Percentiles rank a stretch among this genome's conserved stretches.
Evolutionary conservation across 2,797 vertebrate genomes (phyloP).

Genomic region (Xerus rutilus): DNA sequence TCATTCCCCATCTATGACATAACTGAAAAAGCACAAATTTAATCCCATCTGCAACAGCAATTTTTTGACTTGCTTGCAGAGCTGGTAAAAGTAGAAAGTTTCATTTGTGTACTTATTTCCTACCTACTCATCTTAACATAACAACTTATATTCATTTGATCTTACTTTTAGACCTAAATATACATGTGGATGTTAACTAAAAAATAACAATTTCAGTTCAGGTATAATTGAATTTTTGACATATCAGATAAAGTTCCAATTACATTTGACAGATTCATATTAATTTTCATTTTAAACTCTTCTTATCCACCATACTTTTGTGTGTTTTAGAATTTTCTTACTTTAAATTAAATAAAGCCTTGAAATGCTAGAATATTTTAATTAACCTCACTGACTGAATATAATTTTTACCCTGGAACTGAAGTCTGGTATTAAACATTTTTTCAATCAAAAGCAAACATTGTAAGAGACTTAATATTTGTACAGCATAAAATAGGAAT

Average conservation of each 20-base stretch:
- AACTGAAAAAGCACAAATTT: background rate
- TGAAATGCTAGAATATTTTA: slow-evolving; percentile 70
- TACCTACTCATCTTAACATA: background rate
- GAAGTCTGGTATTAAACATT: slow-evolving; percentile 8
- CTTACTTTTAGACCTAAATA: slow-evolving; percentile 75
- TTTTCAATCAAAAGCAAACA: slow-evolving; percentile 59
- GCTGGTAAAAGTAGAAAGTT: slow-evolving; percentile 65
- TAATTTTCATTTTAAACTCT: slow-evolving; percentile 82
- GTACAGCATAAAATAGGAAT: slow-evolving; percentile 11
- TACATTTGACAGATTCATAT: slow-evolving; percentile 83
- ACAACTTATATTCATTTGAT: slow-evolving; percentile 75
- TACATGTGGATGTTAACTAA: slow-evolving; percentile 49
- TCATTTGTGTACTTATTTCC: slow-evolving; percentile 44
- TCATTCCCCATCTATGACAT: background rate
- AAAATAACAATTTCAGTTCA: slow-evolving; percentile 81
- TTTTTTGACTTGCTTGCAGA: slow-evolving; percentile 61
- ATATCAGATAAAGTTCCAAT: slow-evolving; percentile 80
- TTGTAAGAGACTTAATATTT: slow-evolving; percentile 15
- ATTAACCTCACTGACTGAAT: slow-evolving; percentile 73
- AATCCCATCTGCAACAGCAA: slow-evolving; percentile 50
- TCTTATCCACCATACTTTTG: background rate
- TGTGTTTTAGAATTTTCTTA: slow-evolving; percentile 56
- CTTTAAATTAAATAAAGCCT: slow-evolving; percentile 60
- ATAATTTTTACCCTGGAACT: slow-evolving; percentile 31
- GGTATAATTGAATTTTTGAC: slow-evolving; percentile 86